These are phyloP conservation scores for Chromoteleia sp. DNA, from an alignment of 2,888 invertebrate species.

Conservation along the genomic window DNA sequence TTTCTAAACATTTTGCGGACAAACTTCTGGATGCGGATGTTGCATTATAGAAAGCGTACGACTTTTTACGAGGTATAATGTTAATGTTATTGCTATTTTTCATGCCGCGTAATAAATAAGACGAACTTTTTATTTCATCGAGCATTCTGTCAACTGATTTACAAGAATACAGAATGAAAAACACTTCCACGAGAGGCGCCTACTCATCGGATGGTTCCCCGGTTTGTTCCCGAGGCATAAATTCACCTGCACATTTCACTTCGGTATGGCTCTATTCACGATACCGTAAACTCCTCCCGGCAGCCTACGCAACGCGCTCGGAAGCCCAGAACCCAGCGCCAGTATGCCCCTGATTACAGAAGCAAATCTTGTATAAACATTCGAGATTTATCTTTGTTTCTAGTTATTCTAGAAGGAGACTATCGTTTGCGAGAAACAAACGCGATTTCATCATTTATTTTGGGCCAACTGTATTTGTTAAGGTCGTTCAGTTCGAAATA, in stretches of 20 bases:
- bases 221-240: slow-evolving; percentile 78
- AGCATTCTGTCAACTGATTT: slow-evolving; percentile 37
- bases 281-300: slow-evolving; percentile 74
- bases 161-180: slow-evolving; percentile 43
- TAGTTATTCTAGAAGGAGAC: too few species aligned
- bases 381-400: slow-evolving; percentile 42
- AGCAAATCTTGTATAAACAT: slow-evolving; percentile 51
- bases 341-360: slow-evolving; percentile 45
- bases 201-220: slow-evolving; percentile 63
- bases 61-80: too few species aligned
- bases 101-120: slow-evolving; percentile 6
- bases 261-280: slow-evolving; percentile 81
- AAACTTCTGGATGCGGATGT: too few species aligned
- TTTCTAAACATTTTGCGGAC: too few species aligned
- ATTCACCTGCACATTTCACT: slow-evolving; percentile 80
- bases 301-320: slow-evolving; percentile 44
- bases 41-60: too few species aligned
- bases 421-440: slow-evolving; percentile 16
- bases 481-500: too few species aligned
- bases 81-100: neutral
- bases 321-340: slow-evolving; percentile 37
- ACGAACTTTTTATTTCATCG: slow-evolving; percentile 8
- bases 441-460: slow-evolving; percentile 6
- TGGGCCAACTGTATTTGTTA: slow-evolving; percentile 1
- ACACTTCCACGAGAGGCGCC: slow-evolving; percentile 51